Percentiles rank a stretch among this genome's conserved stretches.
Conservation (phyloP, 2,888 invertebrate genomes). For the Zygaena filipendulae region DNA sequence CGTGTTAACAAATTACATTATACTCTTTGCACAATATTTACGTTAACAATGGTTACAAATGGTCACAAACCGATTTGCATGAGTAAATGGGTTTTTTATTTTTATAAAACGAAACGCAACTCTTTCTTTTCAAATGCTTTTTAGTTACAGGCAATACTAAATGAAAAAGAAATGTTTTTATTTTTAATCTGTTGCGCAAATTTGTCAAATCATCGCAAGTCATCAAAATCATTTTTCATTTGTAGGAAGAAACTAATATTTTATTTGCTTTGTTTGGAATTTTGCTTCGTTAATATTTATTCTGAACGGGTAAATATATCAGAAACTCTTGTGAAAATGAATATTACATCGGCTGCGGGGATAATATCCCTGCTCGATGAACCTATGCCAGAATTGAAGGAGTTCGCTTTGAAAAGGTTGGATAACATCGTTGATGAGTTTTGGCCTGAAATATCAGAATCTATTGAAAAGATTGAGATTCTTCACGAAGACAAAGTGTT, state of each 20-base stretch:
- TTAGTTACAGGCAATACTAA: no score
- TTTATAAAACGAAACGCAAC: background rate
- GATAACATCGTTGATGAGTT: conserved; percentile 96
- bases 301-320: no score
- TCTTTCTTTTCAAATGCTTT: no score
- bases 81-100: no score
- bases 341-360: conserved; percentile 77
- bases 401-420: conserved; percentile 92
- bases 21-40: no score
- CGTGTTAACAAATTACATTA: no score
- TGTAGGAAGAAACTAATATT: conserved; percentile 1
- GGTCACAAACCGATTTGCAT: no score
- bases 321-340: no score
- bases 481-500: conserved; percentile 93
- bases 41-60: no score
- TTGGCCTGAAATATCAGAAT: conserved; percentile 99
- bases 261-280: no score
- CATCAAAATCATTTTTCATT: background rate
- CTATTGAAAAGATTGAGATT: conserved; percentile 97
- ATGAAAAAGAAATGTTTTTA: no score
- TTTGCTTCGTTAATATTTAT: background rate
- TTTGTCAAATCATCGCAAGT: conserved; percentile 53
- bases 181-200: no score
- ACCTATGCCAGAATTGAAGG: conserved; percentile 91
- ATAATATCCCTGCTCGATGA: conserved; percentile 96